Evolutionary conservation across 1,140 invertebrate species (phyloP).

Genomic region (Agraylea sexmaculata): DNA sequence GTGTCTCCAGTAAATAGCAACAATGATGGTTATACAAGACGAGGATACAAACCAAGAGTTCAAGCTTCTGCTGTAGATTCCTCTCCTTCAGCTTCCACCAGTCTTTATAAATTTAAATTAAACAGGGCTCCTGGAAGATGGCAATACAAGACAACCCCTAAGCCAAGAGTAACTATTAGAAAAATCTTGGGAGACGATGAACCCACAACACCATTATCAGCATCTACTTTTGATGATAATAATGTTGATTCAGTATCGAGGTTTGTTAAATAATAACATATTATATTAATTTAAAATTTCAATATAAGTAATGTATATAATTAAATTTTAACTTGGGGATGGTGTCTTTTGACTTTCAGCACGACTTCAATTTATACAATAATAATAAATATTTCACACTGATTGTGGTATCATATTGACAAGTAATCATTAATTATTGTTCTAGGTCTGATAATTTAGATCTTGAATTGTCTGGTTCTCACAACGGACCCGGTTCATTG

Average conservation of each 20-base stretch:
- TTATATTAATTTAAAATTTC: no score
- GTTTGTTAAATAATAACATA: no score
- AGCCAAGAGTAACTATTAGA: constrained; percentile 69
- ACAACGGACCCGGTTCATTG: constrained; percentile 44
- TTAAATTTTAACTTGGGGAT: no score
- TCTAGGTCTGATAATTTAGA: constrained; percentile 46
- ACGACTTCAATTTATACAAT: no score
- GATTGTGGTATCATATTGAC: no score
- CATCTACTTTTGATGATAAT: constrained; percentile 32
- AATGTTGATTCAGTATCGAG: constrained; percentile 31
- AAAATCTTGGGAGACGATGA: constrained; percentile 53
- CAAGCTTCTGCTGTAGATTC: constrained; percentile 43
- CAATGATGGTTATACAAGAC: constrained; percentile 34
- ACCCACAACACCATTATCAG: constrained; percentile 32
- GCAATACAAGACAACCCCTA: constrained; percentile 79
- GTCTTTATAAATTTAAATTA: constrained; percentile 61
- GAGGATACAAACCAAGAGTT: constrained; percentile 48
- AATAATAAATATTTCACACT: no score
- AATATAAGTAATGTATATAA: no score
- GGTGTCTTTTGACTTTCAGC: no score
- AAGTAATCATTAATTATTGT: no score
- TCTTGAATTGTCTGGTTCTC: constrained; percentile 54
- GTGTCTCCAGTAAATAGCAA: constrained; percentile 28
- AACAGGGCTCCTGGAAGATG: constrained; percentile 67
- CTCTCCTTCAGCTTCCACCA: constrained; percentile 37